phyloP scores from a whole-genome alignment of 37 sponge, comb jelly and placozoan species.

The Ianthella basta region DNA sequence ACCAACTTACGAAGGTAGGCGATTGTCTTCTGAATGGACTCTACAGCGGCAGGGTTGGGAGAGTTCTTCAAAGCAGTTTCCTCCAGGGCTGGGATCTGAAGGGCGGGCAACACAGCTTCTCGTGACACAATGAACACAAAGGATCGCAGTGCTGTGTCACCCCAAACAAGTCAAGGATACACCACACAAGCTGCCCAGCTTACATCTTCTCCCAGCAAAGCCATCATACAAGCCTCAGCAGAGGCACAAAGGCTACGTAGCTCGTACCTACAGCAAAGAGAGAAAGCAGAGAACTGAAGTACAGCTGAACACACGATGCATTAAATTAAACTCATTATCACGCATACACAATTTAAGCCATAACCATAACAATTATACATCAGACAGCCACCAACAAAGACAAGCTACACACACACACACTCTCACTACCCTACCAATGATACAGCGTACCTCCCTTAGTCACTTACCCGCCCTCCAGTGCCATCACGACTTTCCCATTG shows the following conservation, averaged over 20 bases:
- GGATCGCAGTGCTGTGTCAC: neutral
- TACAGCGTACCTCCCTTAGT: neutral
- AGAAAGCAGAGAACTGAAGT: no score
- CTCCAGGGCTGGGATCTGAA: conserved; percentile 61
- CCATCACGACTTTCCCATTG: conserved; percentile 82
- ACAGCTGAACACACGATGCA: neutral
- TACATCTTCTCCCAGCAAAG: conserved; percentile 82
- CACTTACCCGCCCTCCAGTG: conserved; percentile 93
- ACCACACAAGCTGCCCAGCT: neutral
- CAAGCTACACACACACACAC: neutral
- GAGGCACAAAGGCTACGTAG: conserved; percentile 82
- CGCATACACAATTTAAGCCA: no score
- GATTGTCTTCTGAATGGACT: conserved; percentile 77
- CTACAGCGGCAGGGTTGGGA: conserved; percentile 70
- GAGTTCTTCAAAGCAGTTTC: conserved; percentile 44
- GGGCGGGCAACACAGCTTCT: neutral
- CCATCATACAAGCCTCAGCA: conserved; percentile 79
- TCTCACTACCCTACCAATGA: neutral
- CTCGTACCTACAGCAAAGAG: conserved; percentile 69
- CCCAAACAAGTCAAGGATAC: neutral
- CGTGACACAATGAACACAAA: neutral
- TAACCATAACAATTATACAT: neutral
- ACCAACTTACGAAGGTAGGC: conserved; percentile 64
- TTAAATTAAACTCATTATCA: neutral
- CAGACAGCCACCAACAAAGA: neutral